Percentiles rank a stretch among this genome's conserved stretches.
These are phyloP conservation scores for Cecidostiba fungosa DNA, from an alignment of 2,888 invertebrate genomes.

Conservation along the genomic window DNA sequence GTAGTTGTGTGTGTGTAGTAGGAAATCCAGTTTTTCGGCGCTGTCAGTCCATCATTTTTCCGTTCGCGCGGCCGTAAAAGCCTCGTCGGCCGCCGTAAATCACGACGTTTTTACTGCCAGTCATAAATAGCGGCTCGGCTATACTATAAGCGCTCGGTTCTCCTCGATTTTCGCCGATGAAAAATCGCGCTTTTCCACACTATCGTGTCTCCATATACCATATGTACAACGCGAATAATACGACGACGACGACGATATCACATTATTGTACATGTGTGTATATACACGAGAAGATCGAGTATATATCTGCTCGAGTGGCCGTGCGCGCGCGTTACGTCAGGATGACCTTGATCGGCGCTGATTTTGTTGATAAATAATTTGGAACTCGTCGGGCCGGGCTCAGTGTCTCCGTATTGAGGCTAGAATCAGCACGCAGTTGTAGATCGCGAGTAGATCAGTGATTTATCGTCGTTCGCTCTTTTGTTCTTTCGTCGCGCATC, in stretches of 20 bases:
- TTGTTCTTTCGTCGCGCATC: neutral
- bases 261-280: neutral
- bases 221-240: neutral
- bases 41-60: neutral
- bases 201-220: too few relatives aligned
- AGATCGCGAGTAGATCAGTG: constrained; percentile 66
- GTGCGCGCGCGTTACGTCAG: constrained; percentile 65
- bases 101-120: constrained; percentile 30
- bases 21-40: constrained; percentile 3
- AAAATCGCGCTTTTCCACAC: constrained; percentile 4
- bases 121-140: constrained; percentile 41
- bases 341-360: constrained; percentile 69
- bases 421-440: constrained; percentile 70
- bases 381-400: constrained; percentile 67
- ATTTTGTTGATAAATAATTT: constrained; percentile 73
- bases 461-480: constrained; percentile 23
- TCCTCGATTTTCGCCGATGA: constrained; percentile 1
- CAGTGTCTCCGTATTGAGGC: constrained; percentile 69
- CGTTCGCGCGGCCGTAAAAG: constrained; percentile 28
- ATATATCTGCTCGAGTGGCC: constrained; percentile 11
- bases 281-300: neutral
- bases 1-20: neutral
- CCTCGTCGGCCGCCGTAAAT: constrained; percentile 48
- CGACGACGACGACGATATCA: neutral
- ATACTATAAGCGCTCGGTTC: neutral